Base-by-base conservation (phyloP, 2,113 vertebrate species). In the Melanocharis versteri region DNA sequence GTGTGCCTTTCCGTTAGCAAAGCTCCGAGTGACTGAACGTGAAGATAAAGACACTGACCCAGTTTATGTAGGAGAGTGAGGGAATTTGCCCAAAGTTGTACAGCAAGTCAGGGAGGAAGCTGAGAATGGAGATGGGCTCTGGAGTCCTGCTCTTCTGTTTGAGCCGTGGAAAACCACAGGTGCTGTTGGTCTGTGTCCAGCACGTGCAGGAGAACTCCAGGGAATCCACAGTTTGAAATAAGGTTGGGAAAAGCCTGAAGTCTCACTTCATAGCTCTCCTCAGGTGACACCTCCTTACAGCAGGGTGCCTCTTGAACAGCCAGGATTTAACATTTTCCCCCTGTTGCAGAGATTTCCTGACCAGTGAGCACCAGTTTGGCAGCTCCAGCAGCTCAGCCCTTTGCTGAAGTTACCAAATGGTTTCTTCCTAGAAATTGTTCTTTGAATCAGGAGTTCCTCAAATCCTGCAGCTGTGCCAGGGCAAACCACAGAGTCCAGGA, bases 61-160 rank as follows among this genome's bases (percentile, higher is more conserved):
- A 14, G 35, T n/a, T 61, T 4, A 1, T 17, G 31, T 6, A 6
- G 62, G 33, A 40, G 75, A 27, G 64, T 4, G 69, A 51, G 87
- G 87, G 92, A 62, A 62, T 96, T 66, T 81, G 42, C 50, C 64
- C 56, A n/a, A 30, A 72, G 57, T 84, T 42, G 3, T 20, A 78
- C 81, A 81, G 86, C 22, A 14, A 37, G 33, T 47, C 39, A 27
- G 75, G 33, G 71, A 8, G 39, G 76, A 47, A 62, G 45, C 45
- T 45, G 80, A 54, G 83, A 16, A n/a, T 18, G 77, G 12, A 42
- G n/a, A n/a, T 6, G 24, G 15, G 76, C 53, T 72, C 79, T 88
- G 83, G 68, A n/a, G 35, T 44, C 5, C n/a, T 57, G 54, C 50
- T 60, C 33, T 42, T 12, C 35, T 75, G 10, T 47, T 44, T 2